Conservation (phyloP, 1,140 invertebrate species). For the Bathynomus jamesi region DNA sequence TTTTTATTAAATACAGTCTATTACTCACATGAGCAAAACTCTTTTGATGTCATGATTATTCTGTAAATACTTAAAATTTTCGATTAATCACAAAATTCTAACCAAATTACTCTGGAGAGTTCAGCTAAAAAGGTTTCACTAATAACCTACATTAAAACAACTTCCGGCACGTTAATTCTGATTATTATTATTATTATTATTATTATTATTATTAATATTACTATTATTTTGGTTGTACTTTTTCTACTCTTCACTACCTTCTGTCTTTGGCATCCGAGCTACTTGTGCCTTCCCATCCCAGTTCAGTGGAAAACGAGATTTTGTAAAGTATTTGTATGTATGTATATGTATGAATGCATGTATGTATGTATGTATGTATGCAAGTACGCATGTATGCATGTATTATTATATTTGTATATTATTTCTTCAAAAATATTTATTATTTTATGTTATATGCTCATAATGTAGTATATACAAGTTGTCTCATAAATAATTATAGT, state of each 20-base stretch:
- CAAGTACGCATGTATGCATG: background rate
- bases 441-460: background rate
- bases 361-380: background rate
- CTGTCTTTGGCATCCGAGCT: too few species aligned
- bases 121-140: too few species aligned
- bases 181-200: background rate
- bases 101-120: background rate
- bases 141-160: too few species aligned
- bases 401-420: background rate
- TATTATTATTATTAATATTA: background rate
- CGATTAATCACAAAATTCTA: too few species aligned
- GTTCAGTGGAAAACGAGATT: too few species aligned
- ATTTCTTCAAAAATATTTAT: background rate
- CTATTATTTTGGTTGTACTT: background rate
- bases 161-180: too few species aligned
- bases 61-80: too few species aligned
- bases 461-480: background rate
- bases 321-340: background rate
- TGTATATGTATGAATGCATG: background rate
- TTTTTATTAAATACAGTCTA: too few species aligned
- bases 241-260: too few species aligned
- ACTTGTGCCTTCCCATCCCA: too few species aligned
- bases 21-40: too few species aligned
- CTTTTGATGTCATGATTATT: too few species aligned
- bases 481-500: background rate